Evolutionary conservation across 2,888 invertebrate species (phyloP).

Genomic region (Ophion obscuratus): DNA sequence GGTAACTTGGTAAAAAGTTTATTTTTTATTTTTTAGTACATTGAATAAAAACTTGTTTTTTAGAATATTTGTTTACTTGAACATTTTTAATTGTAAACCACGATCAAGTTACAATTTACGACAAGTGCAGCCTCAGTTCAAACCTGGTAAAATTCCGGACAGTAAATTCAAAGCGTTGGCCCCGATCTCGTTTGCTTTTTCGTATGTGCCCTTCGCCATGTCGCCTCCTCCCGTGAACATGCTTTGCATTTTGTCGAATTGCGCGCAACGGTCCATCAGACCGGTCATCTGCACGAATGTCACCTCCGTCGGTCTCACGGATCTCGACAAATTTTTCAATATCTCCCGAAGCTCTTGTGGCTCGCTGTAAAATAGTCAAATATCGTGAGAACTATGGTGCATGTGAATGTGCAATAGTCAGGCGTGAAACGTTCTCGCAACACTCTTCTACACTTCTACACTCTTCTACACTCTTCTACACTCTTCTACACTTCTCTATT

Average conservation of each 20-base stretch:
- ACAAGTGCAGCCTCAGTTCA: conserved; percentile 40
- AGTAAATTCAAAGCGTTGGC: conserved; percentile 90
- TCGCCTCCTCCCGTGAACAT: conserved; percentile 52
- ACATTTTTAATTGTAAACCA: no score
- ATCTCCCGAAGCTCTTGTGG: conserved; percentile 88
- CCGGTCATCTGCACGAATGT: conserved; percentile 91
- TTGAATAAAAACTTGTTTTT: no score
- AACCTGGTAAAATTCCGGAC: conserved; percentile 93
- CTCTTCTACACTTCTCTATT: background rate
- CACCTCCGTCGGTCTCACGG: conserved; percentile 88
- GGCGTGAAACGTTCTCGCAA: background rate
- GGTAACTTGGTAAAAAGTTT: no score
- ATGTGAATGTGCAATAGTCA: background rate
- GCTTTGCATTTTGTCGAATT: conserved; percentile 85
- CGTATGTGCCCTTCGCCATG: conserved; percentile 63
- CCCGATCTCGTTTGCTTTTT: conserved; percentile 84
- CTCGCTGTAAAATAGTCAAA: conserved; percentile 85
- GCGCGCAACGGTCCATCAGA: conserved; percentile 92
- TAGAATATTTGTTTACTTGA: no score
- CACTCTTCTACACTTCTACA: background rate
- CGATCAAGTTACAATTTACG: no score
- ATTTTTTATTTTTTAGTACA: no score
- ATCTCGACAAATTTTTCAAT: conserved; percentile 87
- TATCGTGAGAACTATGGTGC: background rate
- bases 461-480: background rate